Evolutionary conservation across 2,113 vertebrate genomes (phyloP).

Genomic region (Trogon surrucura): DNA sequence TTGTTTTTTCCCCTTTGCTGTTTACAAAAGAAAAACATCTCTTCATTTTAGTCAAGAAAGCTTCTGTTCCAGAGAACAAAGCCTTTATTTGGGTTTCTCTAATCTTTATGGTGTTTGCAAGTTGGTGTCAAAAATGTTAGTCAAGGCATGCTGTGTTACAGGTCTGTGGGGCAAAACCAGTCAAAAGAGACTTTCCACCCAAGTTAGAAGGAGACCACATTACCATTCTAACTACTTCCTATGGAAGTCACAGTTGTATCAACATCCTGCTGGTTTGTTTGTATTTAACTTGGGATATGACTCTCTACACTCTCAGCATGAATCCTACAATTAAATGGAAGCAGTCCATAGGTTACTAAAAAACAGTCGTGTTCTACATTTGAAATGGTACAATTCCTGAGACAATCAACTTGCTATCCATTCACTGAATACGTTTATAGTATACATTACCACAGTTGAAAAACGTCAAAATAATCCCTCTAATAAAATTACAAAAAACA

Average conservation of each 20-base stretch:
- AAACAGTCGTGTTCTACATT: constrained; percentile 26
- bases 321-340: constrained; percentile 71
- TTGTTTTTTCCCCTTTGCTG: constrained; percentile 24
- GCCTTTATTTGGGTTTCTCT: constrained; percentile 72
- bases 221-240: constrained; percentile 77
- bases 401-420: constrained; percentile 14
- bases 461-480: background rate
- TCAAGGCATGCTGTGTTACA: constrained; percentile 70
- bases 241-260: constrained; percentile 78
- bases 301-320: constrained; percentile 73
- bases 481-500: background rate
- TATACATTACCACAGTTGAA: background rate
- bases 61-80: constrained; percentile 70
- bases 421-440: background rate
- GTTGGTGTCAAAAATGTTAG: constrained; percentile 78
- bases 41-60: constrained; percentile 62
- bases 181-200: constrained; percentile 67
- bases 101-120: constrained; percentile 75
- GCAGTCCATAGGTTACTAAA: constrained; percentile 60
- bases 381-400: background rate
- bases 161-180: constrained; percentile 63
- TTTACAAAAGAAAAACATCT: constrained; percentile 60
- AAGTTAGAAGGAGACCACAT: constrained; percentile 64
- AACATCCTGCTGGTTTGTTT: constrained; percentile 81
- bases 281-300: constrained; percentile 77